These are phyloP conservation scores for Oryzias sinensis DNA, from an alignment of 2,797 vertebrate species.

Conservation along the genomic window DNA sequence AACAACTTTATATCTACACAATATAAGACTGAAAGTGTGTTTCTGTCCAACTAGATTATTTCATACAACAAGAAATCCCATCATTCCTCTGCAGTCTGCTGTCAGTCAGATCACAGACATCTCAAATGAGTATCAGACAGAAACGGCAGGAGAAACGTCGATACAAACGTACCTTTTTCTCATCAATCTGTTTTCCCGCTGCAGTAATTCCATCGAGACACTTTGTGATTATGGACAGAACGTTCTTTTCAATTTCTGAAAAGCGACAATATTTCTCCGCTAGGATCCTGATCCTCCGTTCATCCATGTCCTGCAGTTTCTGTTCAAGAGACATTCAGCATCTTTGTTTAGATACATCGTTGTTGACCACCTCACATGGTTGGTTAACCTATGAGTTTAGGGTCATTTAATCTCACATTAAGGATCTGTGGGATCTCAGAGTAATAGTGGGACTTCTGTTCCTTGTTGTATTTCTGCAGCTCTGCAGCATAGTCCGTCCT, in stretches of 20 bases:
- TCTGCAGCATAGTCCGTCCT: constrained; percentile 86
- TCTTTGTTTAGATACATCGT: background rate
- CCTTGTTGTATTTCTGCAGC: constrained; percentile 87
- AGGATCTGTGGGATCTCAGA: constrained; percentile 82
- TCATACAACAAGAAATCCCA: background rate
- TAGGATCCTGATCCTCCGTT: constrained; percentile 85
- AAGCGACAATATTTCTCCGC: constrained; percentile 89
- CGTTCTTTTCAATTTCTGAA: constrained; percentile 89
- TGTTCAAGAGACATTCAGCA: constrained; percentile 56
- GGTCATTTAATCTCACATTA: constrained; percentile 72
- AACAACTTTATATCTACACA: no score
- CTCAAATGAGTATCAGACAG: background rate
- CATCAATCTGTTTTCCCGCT: constrained; percentile 84
- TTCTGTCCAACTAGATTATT: no score
- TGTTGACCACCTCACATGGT: no score
- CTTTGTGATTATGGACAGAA: constrained; percentile 90
- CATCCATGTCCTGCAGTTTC: constrained; percentile 96
- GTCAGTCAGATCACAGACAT: background rate
- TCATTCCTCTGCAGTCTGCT: background rate
- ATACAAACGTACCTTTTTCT: constrained; percentile 74
- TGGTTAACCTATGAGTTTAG: background rate
- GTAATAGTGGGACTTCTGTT: constrained; percentile 83
- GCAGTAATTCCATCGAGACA: constrained; percentile 90
- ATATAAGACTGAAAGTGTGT: no score
- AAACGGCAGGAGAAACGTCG: background rate